Evolutionary conservation across 2,888 invertebrate genomes (phyloP).

Genomic region (Parnassius orleans): DNA sequence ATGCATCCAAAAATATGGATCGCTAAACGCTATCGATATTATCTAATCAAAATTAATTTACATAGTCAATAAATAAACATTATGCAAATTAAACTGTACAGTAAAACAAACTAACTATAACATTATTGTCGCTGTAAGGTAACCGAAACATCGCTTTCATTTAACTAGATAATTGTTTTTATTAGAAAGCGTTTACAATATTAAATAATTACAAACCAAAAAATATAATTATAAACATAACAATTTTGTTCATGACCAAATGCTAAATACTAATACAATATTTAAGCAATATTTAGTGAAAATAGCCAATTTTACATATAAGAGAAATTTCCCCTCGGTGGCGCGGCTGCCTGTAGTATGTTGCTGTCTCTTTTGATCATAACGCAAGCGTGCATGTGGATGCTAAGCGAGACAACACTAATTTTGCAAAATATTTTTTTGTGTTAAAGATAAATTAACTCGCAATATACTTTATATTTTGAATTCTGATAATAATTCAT

Average conservation of each 20-base stretch:
- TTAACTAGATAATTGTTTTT: background rate
- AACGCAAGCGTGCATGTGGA: too few species aligned
- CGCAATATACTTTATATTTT: too few species aligned
- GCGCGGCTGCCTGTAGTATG: too few species aligned
- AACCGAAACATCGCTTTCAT: conserved; percentile 1
- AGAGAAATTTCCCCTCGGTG: too few species aligned
- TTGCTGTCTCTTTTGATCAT: too few species aligned
- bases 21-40: background rate
- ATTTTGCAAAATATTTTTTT: too few species aligned
- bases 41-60: conserved; percentile 1
- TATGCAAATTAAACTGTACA: conserved; percentile 18
- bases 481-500: too few species aligned
- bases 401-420: too few species aligned
- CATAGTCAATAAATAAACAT: conserved; percentile 18
- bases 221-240: conserved; percentile 1
- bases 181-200: conserved; percentile 10
- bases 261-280: background rate
- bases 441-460: too few species aligned
- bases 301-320: too few species aligned
- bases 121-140: conserved; percentile 15
- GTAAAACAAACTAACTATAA: conserved; percentile 5
- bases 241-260: conserved; percentile 23
- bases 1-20: conserved; percentile 37
- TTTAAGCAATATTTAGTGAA: too few species aligned
- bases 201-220: conserved; percentile 6